A percentile compares a stretch with the other conserved stretches of the same genome.
Conservation (phyloP, 2,888 invertebrate genomes). For the Plusia festucae region DNA sequence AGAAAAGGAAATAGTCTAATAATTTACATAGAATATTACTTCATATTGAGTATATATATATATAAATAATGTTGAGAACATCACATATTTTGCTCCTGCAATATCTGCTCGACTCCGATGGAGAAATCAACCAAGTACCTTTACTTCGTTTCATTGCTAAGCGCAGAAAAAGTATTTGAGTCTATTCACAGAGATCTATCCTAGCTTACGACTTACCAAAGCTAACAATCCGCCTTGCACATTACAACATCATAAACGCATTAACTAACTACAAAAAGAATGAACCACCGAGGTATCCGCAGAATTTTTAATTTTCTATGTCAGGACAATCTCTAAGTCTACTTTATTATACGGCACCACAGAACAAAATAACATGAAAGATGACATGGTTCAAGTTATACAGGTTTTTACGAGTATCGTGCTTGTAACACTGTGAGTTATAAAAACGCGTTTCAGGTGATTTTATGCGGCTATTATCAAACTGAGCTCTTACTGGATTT, state of each 20-base stretch:
- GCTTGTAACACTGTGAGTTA: constrained; percentile 28
- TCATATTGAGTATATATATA: too few species aligned
- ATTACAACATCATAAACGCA: constrained; percentile 8
- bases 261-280: constrained; percentile 23
- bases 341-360: constrained; percentile 20
- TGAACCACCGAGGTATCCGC: constrained; percentile 41
- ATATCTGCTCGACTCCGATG: too few species aligned
- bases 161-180: too few species aligned
- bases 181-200: not conserved
- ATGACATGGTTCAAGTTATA: not conserved
- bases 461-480: constrained; percentile 46
- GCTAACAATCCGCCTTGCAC: not conserved
- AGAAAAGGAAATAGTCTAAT: not conserved
- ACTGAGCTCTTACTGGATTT: constrained; percentile 24
- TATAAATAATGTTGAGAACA: too few species aligned
- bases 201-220: not conserved
- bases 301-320: constrained; percentile 48
- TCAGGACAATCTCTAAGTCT: constrained; percentile 19
- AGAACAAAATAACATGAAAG: constrained; percentile 26
- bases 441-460: constrained; percentile 43
- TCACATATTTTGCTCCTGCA: too few species aligned
- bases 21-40: not conserved
- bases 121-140: too few species aligned
- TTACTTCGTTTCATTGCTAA: too few species aligned
- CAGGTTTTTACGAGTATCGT: not conserved